Evolutionary conservation across 2,797 vertebrate genomes (phyloP).

Genomic region (Crypturellus tataupa): DNA sequence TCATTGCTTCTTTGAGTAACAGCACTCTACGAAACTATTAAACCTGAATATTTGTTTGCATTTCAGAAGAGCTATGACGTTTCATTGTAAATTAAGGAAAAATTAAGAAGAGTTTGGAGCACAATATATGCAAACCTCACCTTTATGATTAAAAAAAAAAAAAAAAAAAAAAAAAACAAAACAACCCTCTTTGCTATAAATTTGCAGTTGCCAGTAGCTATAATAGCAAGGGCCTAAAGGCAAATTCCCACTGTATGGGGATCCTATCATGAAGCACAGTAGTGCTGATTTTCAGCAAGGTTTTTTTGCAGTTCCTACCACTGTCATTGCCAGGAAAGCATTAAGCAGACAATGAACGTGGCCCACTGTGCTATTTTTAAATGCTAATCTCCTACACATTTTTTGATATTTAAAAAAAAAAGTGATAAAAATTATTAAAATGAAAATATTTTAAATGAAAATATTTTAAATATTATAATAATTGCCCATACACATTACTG

Average conservation of each 20-base stretch:
- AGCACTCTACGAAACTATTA: neutral
- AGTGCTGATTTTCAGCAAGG: neutral
- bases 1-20: neutral
- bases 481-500: neutral
- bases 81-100: neutral
- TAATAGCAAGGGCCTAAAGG: neutral
- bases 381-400: neutral
- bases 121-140: neutral
- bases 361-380: neutral
- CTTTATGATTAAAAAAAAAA: neutral
- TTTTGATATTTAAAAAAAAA: neutral
- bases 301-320: neutral
- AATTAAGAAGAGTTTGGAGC: neutral
- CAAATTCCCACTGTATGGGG: neutral
- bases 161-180: neutral
- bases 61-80: constrained; percentile 19
- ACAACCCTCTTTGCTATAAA: neutral
- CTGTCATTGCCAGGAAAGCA: neutral
- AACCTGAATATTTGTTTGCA: neutral
- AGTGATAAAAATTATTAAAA: neutral
- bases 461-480: no score
- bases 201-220: neutral
- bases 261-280: neutral
- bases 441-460: neutral
- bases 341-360: neutral